Evolutionary conservation across 2,888 invertebrate genomes (phyloP).

Genomic region (Latrodectus elegans): DNA sequence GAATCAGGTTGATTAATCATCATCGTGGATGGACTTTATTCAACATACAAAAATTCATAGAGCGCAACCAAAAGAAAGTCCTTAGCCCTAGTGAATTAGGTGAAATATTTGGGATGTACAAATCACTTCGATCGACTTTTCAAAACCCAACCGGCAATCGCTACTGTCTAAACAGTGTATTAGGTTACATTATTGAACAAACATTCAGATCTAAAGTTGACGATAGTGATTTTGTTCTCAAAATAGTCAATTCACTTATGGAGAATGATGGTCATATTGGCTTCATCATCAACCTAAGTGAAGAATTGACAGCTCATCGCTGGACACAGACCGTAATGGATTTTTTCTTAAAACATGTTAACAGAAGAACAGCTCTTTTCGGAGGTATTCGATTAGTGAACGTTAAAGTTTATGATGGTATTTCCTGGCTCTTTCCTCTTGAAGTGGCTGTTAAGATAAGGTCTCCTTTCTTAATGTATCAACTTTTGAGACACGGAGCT

Average conservation of each 20-base stretch:
- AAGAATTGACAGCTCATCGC: neutral
- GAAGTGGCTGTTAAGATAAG: neutral
- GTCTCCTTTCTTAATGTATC: neutral
- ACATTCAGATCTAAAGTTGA: neutral
- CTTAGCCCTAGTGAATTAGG: neutral
- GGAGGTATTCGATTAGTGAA: neutral
- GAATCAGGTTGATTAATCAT: neutral
- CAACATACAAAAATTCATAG: neutral
- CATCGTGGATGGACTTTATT: constrained; percentile 1
- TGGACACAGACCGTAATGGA: neutral
- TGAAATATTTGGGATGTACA: neutral
- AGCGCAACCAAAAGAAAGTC: neutral
- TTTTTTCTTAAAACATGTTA: neutral
- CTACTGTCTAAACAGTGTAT: neutral
- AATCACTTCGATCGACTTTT: neutral
- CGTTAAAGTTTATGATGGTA: neutral
- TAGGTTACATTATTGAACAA: neutral
- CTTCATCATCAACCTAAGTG: neutral
- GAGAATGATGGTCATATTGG: neutral
- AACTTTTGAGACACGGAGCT: neutral
- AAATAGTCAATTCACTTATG: neutral
- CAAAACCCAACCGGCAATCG: neutral
- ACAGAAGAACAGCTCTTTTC: neutral
- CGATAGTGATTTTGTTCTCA: neutral
- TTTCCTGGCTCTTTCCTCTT: neutral